phyloP scores from a whole-genome alignment of 2,797 vertebrate genomes.

The Gastrophryne carolinensis region DNA sequence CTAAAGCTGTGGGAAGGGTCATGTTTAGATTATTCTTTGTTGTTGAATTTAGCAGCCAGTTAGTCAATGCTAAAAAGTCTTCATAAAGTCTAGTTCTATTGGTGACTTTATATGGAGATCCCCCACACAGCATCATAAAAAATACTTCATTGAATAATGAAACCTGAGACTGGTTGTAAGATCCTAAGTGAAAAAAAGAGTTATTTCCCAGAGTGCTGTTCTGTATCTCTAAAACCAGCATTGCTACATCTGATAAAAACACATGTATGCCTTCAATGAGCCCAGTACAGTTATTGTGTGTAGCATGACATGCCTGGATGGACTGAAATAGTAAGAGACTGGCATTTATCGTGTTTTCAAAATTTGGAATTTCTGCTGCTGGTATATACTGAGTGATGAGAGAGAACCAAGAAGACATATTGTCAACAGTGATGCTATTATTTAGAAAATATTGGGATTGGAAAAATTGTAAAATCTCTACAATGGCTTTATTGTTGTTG shows the following conservation, averaged over 20 bases:
- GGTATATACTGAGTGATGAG: neutral
- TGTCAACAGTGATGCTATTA: neutral
- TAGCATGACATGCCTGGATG: neutral
- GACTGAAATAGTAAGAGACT: neutral
- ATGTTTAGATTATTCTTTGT: neutral
- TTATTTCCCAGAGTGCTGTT: slow-evolving; percentile 10
- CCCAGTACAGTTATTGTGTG: neutral
- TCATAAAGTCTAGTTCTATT: neutral
- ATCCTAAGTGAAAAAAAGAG: neutral
- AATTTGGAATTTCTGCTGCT: slow-evolving; percentile 8
- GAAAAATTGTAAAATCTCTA: slow-evolving; percentile 24
- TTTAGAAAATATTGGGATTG: neutral
- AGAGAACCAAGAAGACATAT: neutral
- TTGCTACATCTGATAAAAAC: slow-evolving; percentile 4
- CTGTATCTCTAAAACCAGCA: neutral
- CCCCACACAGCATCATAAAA: neutral
- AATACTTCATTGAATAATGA: slow-evolving; percentile 21
- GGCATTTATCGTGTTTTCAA: slow-evolving; percentile 19
- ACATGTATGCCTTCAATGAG: neutral
- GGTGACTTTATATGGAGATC: neutral
- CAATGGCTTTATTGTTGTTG: neutral
- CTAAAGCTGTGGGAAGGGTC: neutral
- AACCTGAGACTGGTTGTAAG: neutral
- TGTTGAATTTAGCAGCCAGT: slow-evolving; percentile 15
- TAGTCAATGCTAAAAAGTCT: neutral